Evolutionary conservation across 1,140 invertebrate genomes (phyloP), one percentile per base, ranked within the genome.

Genomic region (Temnothorax nylanderi): DNA sequence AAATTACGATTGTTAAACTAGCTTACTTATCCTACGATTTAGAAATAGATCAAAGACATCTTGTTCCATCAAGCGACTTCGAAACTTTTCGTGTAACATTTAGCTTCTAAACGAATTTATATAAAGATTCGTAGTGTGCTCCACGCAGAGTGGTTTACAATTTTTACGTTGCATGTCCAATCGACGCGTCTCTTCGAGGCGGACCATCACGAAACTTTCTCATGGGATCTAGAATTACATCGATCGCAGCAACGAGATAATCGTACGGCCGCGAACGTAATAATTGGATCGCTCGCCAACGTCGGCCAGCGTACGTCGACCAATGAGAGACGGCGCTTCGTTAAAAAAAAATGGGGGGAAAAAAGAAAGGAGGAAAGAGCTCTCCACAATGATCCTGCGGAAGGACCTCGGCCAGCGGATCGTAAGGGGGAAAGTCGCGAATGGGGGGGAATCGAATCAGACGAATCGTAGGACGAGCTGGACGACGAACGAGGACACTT

Each of bases 381-480:
- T 56, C 60, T 10, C 10, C 69, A 62, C 71, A 85, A 71, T 81
- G 58, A 81, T 86, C 76, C 76, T 47, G 69, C 44, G 58, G 44
- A 80, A 87, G 69, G 44, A 77, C 21, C n/a, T 82, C 62, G 89
- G 72, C 88, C 77, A 71, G 86, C 72, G 44, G 26, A 89, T 75
- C 58, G 74, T 54, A 69, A 85, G 44, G 21, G 72, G 65, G 74
- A 77, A 56, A 71, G 51, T 21, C 65, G 56, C 44, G 56, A 62
- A 54, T 11, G 8, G 0, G 18, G 18, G 47, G 72, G 87, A 67
- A 75, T 65, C 37, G 85, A 90, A 91, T 90, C 89, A 88, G 89
- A 71, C 81, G 89, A 90, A 90, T 90, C 89, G 86, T 71, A 69
- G 89, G 71, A 87, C 78, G 58, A 49, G 86, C 81, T 49, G 87